phyloP scores from a whole-genome alignment of 1,140 invertebrate genomes.

The Drepana arcuata region DNA sequence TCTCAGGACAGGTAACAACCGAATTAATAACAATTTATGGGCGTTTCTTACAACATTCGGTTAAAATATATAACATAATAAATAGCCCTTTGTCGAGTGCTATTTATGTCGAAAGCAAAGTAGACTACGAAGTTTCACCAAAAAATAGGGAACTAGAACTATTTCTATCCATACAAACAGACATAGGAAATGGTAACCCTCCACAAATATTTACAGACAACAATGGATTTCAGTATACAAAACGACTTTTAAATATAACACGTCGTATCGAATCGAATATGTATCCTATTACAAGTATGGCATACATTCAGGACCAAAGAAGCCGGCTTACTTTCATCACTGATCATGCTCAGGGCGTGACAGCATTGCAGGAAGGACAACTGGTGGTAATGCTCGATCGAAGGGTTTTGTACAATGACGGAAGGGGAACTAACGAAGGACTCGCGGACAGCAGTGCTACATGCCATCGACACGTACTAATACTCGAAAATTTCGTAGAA shows the following conservation, averaged over 20 bases:
- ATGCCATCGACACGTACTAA: constrained; percentile 84
- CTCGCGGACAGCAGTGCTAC: constrained; percentile 88
- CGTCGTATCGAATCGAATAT: constrained; percentile 87
- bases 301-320: constrained; percentile 86
- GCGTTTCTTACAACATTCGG: constrained; percentile 77
- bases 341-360: constrained; percentile 88
- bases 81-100: constrained; percentile 73
- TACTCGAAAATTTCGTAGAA: constrained; percentile 79
- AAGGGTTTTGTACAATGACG: constrained; percentile 88
- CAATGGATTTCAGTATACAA: constrained; percentile 83
- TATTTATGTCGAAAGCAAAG: constrained; percentile 78
- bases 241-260: constrained; percentile 34
- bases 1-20: constrained; percentile 81
- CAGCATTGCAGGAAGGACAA: constrained; percentile 85
- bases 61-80: constrained; percentile 78
- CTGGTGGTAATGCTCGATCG: constrained; percentile 92
- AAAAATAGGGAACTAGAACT: constrained; percentile 85
- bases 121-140: constrained; percentile 81
- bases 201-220: constrained; percentile 88
- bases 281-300: constrained; percentile 87
- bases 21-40: constrained; percentile 82
- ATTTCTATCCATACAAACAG: constrained; percentile 86
- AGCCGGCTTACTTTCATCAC: constrained; percentile 83
- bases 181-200: constrained; percentile 78
- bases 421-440: constrained; percentile 90